Conservation (phyloP, 2,797 vertebrate genomes). For the Pseudochromis fuscus region DNA sequence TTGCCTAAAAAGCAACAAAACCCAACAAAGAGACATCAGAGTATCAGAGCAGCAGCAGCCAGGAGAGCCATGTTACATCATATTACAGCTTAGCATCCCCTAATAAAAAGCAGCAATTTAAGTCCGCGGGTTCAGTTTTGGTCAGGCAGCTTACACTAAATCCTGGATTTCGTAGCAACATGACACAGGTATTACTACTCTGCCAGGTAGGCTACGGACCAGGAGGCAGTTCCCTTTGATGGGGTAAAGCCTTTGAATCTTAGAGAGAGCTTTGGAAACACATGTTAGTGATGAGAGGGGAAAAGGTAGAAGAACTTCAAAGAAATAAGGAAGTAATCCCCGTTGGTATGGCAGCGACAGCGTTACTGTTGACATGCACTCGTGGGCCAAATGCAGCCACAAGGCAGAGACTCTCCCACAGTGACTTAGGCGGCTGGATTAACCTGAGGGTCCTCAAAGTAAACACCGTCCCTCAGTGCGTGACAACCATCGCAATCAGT, state of each 20-base stretch:
- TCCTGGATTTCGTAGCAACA: slow-evolving; percentile 52
- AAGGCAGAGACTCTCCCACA: slow-evolving; percentile 9
- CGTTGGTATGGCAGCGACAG: not conserved
- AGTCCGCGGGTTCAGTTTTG: slow-evolving; percentile 50
- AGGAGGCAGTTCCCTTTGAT: slow-evolving; percentile 40
- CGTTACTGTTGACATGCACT: not conserved
- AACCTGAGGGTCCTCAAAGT: slow-evolving; percentile 26
- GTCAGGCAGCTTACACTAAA: slow-evolving; percentile 46
- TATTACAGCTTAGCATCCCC: slow-evolving; percentile 40
- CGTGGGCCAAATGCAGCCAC: slow-evolving; percentile 4
- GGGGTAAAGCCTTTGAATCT: slow-evolving; percentile 11
- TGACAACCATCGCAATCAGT: slow-evolving; percentile 47
- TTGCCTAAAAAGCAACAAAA: slow-evolving; percentile 32
- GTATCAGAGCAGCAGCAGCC: slow-evolving; percentile 15
- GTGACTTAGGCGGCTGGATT: slow-evolving; percentile 17
- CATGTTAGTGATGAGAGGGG: slow-evolving; percentile 23
- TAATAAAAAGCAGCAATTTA: slow-evolving; percentile 47
- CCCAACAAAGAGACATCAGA: slow-evolving; percentile 35
- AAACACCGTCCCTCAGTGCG: slow-evolving; percentile 24
- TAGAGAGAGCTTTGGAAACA: slow-evolving; percentile 34
- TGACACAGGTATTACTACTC: slow-evolving; percentile 50
- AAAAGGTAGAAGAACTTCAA: slow-evolving; percentile 27
- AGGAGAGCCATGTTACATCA: slow-evolving; percentile 24
- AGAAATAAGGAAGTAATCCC: not conserved
- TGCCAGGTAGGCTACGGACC: slow-evolving; percentile 41